These are phyloP conservation scores for Micromesistius poutassou DNA, from an alignment of 2,797 vertebrate species.

Conservation along the genomic window DNA sequence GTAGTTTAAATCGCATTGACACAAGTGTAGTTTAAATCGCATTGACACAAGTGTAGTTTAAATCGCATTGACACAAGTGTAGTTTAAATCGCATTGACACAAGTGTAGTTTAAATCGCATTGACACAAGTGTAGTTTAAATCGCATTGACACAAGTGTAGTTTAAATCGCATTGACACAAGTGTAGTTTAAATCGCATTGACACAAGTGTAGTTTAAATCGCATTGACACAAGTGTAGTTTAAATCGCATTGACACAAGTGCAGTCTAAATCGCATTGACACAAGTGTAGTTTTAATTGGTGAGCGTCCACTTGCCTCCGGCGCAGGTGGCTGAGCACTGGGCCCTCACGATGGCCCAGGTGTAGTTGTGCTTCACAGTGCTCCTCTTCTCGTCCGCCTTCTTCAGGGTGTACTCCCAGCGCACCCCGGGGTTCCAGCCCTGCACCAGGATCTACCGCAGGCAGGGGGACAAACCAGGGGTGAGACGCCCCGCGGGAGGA, in stretches of 20 bases:
- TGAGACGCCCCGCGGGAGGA: neutral
- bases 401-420: constrained; percentile 83
- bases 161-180: no score
- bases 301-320: constrained; percentile 69
- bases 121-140: neutral
- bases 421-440: constrained; percentile 83
- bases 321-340: constrained; percentile 84
- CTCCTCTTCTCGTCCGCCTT: constrained; percentile 62
- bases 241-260: no score
- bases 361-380: constrained; percentile 74
- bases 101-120: no score
- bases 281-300: neutral
- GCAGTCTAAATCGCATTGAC: neutral
- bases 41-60: no score
- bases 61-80: no score
- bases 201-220: no score
- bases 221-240: no score
- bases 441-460: constrained; percentile 80
- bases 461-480: constrained; percentile 12
- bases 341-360: constrained; percentile 79
- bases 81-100: no score
- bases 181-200: no score
- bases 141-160: no score
- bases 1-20: no score
- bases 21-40: no score